Base-by-base conservation (phyloP, 2,113 vertebrate genomes). In the Mellivora capensis region DNA sequence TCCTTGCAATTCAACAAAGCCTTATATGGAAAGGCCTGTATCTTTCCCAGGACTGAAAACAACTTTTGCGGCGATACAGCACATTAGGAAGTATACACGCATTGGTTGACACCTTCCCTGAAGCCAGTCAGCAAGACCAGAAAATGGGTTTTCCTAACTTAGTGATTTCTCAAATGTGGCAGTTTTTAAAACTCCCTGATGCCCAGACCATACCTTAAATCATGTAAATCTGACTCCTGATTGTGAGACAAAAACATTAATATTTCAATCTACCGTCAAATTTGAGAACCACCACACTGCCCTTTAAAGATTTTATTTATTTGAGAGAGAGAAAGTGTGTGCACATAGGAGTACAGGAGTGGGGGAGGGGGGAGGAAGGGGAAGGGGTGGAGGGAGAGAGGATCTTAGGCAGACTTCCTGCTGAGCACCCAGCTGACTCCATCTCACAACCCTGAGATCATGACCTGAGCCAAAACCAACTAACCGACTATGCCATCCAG, bases 41-140 rank as follows among this genome's bases (percentile, higher is more conserved):
- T 93, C 27, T 94, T 81, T 86, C 83, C n/a, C 31, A 88, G 96
- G 39, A 87, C 15, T 47, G 52, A n/a, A 95, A 84, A 81, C 87
- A 29, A 2, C 52, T 57, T 90, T 3, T 52, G 57, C 57, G n/a
- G 34, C 3, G 57, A 49, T 34, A 39, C 71, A 79, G 61, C 47
- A 77, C 59, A 64, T 71, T 84, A 52, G 47, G 31, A 77, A 81
- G 7, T 42, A 20, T 8, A 34, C 29, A n/a, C 34, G 67, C 57
- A 59, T 9, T 47, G 34, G 29, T 17, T 67, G 87, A 12, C 17
- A 72, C 21, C 86, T 93, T 81, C 62, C 37, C 17, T 20, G 20
- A 87, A 18, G 80, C 67, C 31, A 69, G 25, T 80, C 52, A 57
- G 42, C 31, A 44, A 91, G 39, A 67, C 14, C 31, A 54, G 77